phyloP scores from a whole-genome alignment of 2,113 vertebrate species.

The Chlamydotis undulata region DNA sequence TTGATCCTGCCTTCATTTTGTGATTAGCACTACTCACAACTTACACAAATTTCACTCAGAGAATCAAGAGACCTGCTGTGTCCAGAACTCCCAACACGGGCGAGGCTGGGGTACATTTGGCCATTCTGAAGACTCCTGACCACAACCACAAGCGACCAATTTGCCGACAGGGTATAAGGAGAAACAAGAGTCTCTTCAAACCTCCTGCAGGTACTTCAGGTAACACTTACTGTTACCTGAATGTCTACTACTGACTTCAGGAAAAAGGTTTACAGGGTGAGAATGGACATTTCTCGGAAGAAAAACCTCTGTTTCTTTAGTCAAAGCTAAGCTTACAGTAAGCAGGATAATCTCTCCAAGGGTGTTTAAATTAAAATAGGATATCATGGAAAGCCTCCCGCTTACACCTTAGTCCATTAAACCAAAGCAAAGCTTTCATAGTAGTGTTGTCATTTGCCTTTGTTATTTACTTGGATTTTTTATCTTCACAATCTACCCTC shows the following conservation, averaged over 20 bases:
- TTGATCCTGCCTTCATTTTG: background rate
- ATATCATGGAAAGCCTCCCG: background rate
- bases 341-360: background rate
- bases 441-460: background rate
- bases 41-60: background rate
- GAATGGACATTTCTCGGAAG: background rate
- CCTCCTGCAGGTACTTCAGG: background rate
- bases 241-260: background rate
- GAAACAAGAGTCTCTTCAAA: background rate
- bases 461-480: background rate
- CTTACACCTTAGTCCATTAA: background rate
- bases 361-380: background rate
- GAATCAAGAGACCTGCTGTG: background rate
- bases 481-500: background rate
- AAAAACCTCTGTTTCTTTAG: background rate
- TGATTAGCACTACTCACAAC: background rate
- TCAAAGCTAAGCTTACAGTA: background rate
- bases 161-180: background rate
- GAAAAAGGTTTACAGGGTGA: background rate
- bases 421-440: background rate
- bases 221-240: background rate
- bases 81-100: background rate
- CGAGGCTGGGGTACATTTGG: fast-evolving
- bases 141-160: background rate
- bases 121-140: background rate